Percentiles rank a stretch among this genome's conserved stretches.
Evolutionary conservation across 2,113 vertebrate species (phyloP).

Genomic region (Hypomesus transpacificus): DNA sequence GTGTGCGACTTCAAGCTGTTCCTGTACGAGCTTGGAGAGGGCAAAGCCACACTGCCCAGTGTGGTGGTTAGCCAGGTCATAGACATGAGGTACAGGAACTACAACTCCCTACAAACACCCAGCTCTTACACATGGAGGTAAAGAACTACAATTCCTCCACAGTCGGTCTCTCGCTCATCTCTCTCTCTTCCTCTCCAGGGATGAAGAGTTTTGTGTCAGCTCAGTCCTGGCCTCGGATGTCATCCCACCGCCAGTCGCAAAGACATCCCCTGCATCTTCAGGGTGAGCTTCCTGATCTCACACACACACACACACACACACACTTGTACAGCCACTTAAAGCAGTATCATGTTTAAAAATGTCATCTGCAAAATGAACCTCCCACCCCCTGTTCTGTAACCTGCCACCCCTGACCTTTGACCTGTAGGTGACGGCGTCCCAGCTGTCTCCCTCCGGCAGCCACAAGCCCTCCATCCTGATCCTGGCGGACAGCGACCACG

Average conservation of each 20-base stretch:
- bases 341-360: neutral
- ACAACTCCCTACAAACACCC: neutral
- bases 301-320: neutral
- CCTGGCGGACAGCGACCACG: constrained; percentile 90
- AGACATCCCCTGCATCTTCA: constrained; percentile 96
- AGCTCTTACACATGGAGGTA: neutral
- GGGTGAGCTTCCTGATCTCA: constrained; percentile 76
- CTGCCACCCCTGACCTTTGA: neutral
- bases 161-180: neutral
- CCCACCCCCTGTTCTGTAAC: too few relatives aligned
- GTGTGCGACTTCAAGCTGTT: constrained; percentile 98
- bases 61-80: constrained; percentile 93
- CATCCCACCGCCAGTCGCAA: constrained; percentile 96
- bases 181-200: constrained; percentile 68
- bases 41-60: constrained; percentile 86
- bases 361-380: neutral
- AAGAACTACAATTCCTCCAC: neutral
- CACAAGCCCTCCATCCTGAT: constrained; percentile 93
- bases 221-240: constrained; percentile 98
- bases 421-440: constrained; percentile 89
- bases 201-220: constrained; percentile 98
- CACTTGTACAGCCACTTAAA: neutral
- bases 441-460: constrained; percentile 84
- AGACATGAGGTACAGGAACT: constrained; percentile 87
- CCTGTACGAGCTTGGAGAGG: constrained; percentile 92